Conservation (phyloP, 2,113 vertebrate species). For the Dromiciops gliroides region DNA sequence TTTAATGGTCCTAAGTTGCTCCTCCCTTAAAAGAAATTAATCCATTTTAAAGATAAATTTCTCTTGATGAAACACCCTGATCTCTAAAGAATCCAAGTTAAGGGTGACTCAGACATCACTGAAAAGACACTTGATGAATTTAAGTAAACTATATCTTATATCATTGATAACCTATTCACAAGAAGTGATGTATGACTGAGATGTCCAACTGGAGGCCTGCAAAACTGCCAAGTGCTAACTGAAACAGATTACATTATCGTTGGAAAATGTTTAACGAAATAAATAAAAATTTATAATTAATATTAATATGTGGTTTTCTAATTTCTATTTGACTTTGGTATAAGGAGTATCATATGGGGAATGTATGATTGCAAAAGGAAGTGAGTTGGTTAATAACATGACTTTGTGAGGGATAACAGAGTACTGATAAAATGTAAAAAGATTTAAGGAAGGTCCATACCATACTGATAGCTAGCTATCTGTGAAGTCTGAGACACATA, state of each 20-base stretch:
- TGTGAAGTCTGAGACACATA: neutral
- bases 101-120: neutral
- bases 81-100: neutral
- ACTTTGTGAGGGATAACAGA: neutral
- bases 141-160: neutral
- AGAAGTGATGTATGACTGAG: neutral
- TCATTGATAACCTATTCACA: neutral
- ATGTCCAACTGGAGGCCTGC: neutral
- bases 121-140: neutral
- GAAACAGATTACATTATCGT: neutral
- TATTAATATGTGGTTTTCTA: neutral
- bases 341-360: neutral
- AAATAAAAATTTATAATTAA: neutral
- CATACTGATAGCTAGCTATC: neutral
- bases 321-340: neutral
- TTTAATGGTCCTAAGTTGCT: neutral
- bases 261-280: neutral
- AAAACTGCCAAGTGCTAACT: neutral
- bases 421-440: neutral
- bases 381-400: neutral
- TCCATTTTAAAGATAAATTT: neutral
- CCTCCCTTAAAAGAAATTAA: neutral
- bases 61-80: neutral
- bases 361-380: neutral
- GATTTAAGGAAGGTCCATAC: neutral